These are phyloP conservation scores for Ceratothoa steindachneri DNA, from an alignment of 2,888 invertebrate genomes.

Conservation along the genomic window DNA sequence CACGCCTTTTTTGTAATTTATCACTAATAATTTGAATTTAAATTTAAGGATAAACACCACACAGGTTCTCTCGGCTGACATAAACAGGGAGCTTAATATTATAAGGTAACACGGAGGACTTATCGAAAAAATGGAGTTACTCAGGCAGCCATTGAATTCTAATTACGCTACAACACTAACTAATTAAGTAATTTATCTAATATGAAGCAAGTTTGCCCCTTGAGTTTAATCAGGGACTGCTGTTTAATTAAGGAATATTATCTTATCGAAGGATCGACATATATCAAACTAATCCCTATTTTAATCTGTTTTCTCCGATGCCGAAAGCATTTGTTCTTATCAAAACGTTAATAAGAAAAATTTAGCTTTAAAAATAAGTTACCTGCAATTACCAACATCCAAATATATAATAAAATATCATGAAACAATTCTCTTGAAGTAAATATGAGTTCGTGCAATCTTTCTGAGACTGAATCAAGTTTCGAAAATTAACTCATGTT, in stretches of 20 bases:
- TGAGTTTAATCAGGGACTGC: not conserved
- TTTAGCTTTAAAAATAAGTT: no score
- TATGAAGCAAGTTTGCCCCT: not conserved
- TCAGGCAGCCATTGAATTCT: not conserved
- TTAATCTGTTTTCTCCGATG: no score
- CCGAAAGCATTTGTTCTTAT: no score
- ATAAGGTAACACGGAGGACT: not conserved
- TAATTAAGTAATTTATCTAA: slow-evolving; percentile 10
- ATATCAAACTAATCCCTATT: no score
- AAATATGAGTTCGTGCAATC: no score
- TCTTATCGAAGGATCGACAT: no score
- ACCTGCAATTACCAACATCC: no score
- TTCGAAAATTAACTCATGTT: no score
- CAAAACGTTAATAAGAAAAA: no score
- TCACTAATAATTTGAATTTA: slow-evolving; percentile 13
- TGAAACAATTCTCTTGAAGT: no score
- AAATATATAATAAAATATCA: no score
- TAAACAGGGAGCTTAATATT: slow-evolving; percentile 13
- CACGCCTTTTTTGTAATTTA: slow-evolving; percentile 9
- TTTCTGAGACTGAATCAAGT: no score
- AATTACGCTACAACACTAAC: not conserved
- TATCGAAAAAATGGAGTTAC: not conserved
- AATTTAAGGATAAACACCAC: slow-evolving; percentile 9
- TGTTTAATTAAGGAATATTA: slow-evolving; percentile 9
- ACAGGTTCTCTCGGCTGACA: not conserved